Conservation (phyloP, 2,888 invertebrate genomes). For the Myathropa florea region DNA sequence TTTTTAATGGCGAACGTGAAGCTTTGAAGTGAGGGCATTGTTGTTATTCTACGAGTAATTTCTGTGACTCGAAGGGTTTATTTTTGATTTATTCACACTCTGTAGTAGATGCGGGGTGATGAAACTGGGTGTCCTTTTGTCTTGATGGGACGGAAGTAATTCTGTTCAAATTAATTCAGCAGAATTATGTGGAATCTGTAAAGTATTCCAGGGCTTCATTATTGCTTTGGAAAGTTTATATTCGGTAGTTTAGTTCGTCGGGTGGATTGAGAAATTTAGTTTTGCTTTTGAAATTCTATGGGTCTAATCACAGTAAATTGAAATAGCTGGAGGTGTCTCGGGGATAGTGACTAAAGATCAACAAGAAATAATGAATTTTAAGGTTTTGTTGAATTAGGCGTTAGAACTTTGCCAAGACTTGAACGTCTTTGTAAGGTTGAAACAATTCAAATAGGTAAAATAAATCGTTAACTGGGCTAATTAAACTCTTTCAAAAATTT, state of each 20-base stretch:
- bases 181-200: neutral
- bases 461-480: no score
- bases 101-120: neutral
- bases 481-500: no score
- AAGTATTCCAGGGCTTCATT: neutral
- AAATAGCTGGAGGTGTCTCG: neutral
- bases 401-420: no score
- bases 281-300: neutral
- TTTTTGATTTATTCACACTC: conserved; percentile 30
- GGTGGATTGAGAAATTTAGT: neutral
- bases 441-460: no score
- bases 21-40: conserved; percentile 18
- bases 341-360: neutral
- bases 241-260: neutral
- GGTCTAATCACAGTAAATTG: neutral
- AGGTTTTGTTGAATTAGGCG: neutral
- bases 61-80: conserved; percentile 25
- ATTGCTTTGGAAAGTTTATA: neutral
- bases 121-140: neutral
- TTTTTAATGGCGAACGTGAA: conserved; percentile 23
- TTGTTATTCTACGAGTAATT: conserved; percentile 17
- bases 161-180: conserved; percentile 3
- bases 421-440: no score
- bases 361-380: neutral
- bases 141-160: conserved; percentile 13